phyloP scores from a whole-genome alignment of 2,888 invertebrate genomes.

The Xiphydria camelus region DNA sequence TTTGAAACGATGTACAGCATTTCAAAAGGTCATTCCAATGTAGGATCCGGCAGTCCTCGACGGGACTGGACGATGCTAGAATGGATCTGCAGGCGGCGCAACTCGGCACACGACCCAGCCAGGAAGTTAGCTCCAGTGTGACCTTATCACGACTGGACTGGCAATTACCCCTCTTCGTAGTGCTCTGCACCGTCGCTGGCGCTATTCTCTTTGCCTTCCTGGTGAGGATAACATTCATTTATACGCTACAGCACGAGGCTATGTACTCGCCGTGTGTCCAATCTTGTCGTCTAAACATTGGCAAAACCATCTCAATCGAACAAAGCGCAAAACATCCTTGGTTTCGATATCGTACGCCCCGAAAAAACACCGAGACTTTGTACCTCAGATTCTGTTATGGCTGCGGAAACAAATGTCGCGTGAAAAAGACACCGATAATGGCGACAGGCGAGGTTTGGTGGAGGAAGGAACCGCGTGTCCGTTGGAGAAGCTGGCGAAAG shows the following conservation, averaged over 20 bases:
- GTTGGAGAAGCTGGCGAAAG: constrained; percentile 40
- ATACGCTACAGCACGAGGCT: no score
- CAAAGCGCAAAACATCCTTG: no score
- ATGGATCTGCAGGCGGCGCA: constrained; percentile 54
- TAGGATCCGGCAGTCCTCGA: constrained; percentile 56
- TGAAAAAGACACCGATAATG: constrained; percentile 55
- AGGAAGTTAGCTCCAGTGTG: constrained; percentile 48
- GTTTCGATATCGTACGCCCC: no score
- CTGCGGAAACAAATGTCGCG: constrained; percentile 58
- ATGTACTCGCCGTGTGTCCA: no score
- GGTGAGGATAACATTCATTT: constrained; percentile 35
- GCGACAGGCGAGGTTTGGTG: constrained; percentile 53
- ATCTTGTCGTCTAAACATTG: no score
- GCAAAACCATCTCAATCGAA: no score
- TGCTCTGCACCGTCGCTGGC: constrained; percentile 51
- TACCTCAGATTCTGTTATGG: constrained; percentile 57
- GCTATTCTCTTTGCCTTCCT: constrained; percentile 55
- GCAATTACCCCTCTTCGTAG: constrained; percentile 50
- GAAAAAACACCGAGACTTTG: no score
- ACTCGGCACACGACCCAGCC: constrained; percentile 46
- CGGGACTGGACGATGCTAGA: constrained; percentile 58
- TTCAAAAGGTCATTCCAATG: no score
- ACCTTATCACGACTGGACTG: constrained; percentile 53
- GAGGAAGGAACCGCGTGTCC: constrained; percentile 49
- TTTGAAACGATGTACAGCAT: no score